Evolutionary conservation across 2,888 invertebrate species (phyloP).

Genomic region (Cosmia trapezina): DNA sequence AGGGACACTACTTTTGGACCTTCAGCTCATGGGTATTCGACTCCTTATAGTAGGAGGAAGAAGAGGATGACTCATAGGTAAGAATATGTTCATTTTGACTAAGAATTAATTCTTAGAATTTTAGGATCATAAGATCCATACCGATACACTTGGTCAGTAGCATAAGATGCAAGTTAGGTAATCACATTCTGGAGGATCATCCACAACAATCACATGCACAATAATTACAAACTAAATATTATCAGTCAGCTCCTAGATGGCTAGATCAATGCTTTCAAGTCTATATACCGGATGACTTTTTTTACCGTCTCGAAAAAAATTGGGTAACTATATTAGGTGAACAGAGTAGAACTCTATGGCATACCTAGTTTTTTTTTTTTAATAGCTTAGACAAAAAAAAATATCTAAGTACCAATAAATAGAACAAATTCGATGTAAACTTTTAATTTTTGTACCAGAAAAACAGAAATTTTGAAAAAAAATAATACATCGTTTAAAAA

Average conservation of each 20-base stretch:
- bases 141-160: background rate
- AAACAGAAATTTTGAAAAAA: too few relatives aligned
- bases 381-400: too few relatives aligned
- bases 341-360: too few relatives aligned
- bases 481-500: too few relatives aligned
- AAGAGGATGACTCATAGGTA: constrained; percentile 79
- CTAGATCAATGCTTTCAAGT: background rate
- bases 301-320: too few relatives aligned
- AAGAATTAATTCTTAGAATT: background rate
- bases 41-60: constrained; percentile 80
- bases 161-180: background rate
- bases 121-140: background rate
- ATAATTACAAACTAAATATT: background rate
- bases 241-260: background rate
- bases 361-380: too few relatives aligned
- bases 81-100: constrained; percentile 38
- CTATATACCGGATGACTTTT: too few relatives aligned
- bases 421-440: too few relatives aligned
- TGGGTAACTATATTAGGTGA: too few relatives aligned
- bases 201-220: background rate
- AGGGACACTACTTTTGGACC: constrained; percentile 73
- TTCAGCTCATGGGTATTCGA: constrained; percentile 75
- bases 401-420: too few relatives aligned
- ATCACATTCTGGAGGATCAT: background rate
- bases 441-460: too few relatives aligned